Conservation (phyloP, 2,113 vertebrate genomes). For the Atherinomorus stipes region DNA sequence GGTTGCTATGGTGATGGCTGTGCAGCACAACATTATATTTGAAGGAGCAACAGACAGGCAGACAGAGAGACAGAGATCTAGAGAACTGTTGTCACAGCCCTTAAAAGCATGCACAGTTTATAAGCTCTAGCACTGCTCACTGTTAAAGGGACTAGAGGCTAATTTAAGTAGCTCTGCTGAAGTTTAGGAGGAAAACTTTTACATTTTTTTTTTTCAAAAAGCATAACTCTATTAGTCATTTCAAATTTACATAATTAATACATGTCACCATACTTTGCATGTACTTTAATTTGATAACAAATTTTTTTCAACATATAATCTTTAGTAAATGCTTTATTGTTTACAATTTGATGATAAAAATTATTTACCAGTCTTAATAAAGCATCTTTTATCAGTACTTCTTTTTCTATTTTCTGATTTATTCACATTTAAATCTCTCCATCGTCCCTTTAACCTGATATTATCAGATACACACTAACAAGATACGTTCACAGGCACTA, state of each 20-base stretch:
- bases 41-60: constrained; percentile 76
- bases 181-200: constrained; percentile 93
- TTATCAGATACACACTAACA: constrained; percentile 98
- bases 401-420: constrained; percentile 91
- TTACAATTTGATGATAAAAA: constrained; percentile 88
- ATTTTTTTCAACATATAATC: constrained; percentile 69
- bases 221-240: constrained; percentile 79
- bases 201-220: constrained; percentile 85
- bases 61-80: constrained; percentile 73
- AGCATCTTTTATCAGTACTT: constrained; percentile 92
- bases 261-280: constrained; percentile 70
- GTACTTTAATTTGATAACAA: constrained; percentile 76
- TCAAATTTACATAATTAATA: constrained; percentile 80
- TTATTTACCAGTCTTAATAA: constrained; percentile 87
- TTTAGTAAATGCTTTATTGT: constrained; percentile 98
- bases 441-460: constrained; percentile 99
- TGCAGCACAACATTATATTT: constrained; percentile 71
- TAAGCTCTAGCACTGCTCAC: constrained; percentile 91
- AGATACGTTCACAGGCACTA: constrained; percentile 90
- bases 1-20: constrained; percentile 77
- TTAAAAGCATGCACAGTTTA: constrained; percentile 82
- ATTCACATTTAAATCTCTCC: constrained; percentile 99
- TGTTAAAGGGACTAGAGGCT: constrained; percentile 99
- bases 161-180: constrained; percentile 93
- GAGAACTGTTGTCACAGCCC: constrained; percentile 69